Evolutionary conservation across 2,113 vertebrate genomes (phyloP).

Genomic region (Nothoprocta pentlandii): DNA sequence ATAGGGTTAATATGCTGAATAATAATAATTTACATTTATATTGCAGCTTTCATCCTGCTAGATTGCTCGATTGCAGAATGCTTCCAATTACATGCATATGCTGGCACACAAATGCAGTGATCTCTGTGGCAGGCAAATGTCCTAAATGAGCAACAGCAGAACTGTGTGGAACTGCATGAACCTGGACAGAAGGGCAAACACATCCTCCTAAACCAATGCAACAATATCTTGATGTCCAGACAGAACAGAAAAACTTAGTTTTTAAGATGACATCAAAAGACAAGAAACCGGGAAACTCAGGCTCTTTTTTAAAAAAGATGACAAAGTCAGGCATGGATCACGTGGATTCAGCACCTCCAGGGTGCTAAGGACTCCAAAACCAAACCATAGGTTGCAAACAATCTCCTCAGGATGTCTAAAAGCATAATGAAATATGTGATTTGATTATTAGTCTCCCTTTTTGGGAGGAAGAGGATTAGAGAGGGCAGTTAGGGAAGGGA

Average conservation of each 20-base stretch:
- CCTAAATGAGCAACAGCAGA: background rate
- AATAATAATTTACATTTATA: constrained; percentile 41
- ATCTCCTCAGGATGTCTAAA: background rate
- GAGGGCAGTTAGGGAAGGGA: background rate
- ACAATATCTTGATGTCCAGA: background rate
- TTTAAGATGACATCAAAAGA: background rate
- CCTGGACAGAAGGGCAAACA: background rate
- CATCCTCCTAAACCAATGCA: background rate
- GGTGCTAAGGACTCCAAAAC: background rate
- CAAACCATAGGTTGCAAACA: background rate
- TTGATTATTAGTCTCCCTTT: background rate
- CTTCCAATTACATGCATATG: background rate
- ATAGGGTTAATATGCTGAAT: constrained; percentile 13
- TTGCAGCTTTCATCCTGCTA: constrained; percentile 7
- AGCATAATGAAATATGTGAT: background rate
- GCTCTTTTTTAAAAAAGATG: background rate
- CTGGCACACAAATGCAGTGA: background rate
- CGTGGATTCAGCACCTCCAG: background rate
- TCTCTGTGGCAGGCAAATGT: background rate
- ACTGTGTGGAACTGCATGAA: background rate
- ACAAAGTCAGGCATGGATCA: background rate
- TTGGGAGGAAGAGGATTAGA: background rate
- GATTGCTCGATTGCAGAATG: background rate
- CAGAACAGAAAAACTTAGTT: background rate
- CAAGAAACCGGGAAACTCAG: background rate